Evolutionary conservation across 1,140 invertebrate genomes (phyloP).

Genomic region (Cyrtorhinus lividipennis): DNA sequence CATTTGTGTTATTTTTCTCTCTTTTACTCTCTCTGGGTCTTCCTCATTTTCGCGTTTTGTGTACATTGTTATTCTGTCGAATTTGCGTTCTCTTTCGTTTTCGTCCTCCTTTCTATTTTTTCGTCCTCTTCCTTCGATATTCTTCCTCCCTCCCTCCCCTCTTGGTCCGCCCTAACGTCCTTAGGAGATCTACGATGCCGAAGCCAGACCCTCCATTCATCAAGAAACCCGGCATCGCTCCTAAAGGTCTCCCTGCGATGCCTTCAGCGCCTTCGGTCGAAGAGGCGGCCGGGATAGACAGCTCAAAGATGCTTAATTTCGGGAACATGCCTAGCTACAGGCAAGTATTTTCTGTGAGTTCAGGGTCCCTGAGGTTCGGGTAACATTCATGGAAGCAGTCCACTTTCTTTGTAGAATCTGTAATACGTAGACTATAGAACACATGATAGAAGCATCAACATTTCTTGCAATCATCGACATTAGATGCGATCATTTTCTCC

Average conservation of each 20-base stretch:
- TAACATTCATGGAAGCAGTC: neutral
- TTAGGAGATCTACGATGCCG: slow-evolving; percentile 42
- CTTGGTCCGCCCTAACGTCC: slow-evolving; percentile 15
- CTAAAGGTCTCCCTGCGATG: slow-evolving; percentile 47
- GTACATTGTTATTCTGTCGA: slow-evolving; percentile 24
- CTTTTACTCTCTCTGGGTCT: slow-evolving; percentile 20
- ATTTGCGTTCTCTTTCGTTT: slow-evolving; percentile 27
- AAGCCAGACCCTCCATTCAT: slow-evolving; percentile 73
- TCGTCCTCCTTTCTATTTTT: slow-evolving; percentile 24
- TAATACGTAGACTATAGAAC: too few relatives aligned
- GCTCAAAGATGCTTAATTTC: slow-evolving; percentile 60
- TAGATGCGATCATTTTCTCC: too few relatives aligned
- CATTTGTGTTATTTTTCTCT: slow-evolving; percentile 24
- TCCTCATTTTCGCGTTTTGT: slow-evolving; percentile 9
- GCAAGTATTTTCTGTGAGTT: slow-evolving; percentile 39
- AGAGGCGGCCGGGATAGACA: slow-evolving; percentile 59
- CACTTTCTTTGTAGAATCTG: neutral
- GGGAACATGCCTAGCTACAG: slow-evolving; percentile 65
- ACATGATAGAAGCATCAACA: too few relatives aligned
- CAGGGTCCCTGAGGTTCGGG: too few relatives aligned
- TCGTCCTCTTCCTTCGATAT: slow-evolving; percentile 22
- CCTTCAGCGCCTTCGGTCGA: slow-evolving; percentile 42
- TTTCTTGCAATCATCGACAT: too few relatives aligned
- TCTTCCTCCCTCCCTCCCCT: slow-evolving; percentile 27
- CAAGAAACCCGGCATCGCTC: slow-evolving; percentile 51